Evolutionary conservation across 2,797 vertebrate genomes (phyloP), one percentile per base, ranked within the genome.

Genomic region (Rhabdophis nuchalis): DNA sequence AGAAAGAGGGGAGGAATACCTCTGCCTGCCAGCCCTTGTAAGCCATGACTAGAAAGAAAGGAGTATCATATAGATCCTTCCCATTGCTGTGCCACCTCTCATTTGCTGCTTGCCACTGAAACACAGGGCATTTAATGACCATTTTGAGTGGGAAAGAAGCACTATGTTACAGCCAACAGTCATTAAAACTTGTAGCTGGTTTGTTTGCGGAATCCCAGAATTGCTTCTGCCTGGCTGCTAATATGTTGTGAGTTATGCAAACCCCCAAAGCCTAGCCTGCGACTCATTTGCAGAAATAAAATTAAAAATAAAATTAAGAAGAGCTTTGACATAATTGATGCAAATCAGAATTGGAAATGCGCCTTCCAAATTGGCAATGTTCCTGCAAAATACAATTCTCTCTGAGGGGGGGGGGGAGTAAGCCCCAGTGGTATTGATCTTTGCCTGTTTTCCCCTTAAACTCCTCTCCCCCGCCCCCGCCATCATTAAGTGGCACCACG

Each of bases 341-440:
- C 95, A 97, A 97, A 97, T 97, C 87, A 96, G 95, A 93, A 96
- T 96, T 96, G 96, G 95, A 96, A 97, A 97, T 96, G 94, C 1
- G 92, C 77, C 89, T 93, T 95, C 94, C 94, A 96, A 96, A 97
- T 95, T 96, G 96, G 95, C 93, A 94, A 93, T 96, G 96, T 96
- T 97, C 96, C 94, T 96, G 95, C 95, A 94, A 96, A 96, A 95
- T 95, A 96, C 94, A 94, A 96, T 96, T 97, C 95, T 96, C 96
- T 94, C 95, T 97, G 95, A 97, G 91, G 97, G 96, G 96, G 95
- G 96, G 95, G 93, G 93, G 95, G 95, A 97, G 95, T 92, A 87
- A 97, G 96, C 96, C 97, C 96, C 95, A 95, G 93, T 32, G 97
- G 97, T 97, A 96, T 96, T 97, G 96, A 97, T 97, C 97, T 96